phyloP scores from a whole-genome alignment of 2,113 vertebrate species.

The Calonectris borealis region DNA sequence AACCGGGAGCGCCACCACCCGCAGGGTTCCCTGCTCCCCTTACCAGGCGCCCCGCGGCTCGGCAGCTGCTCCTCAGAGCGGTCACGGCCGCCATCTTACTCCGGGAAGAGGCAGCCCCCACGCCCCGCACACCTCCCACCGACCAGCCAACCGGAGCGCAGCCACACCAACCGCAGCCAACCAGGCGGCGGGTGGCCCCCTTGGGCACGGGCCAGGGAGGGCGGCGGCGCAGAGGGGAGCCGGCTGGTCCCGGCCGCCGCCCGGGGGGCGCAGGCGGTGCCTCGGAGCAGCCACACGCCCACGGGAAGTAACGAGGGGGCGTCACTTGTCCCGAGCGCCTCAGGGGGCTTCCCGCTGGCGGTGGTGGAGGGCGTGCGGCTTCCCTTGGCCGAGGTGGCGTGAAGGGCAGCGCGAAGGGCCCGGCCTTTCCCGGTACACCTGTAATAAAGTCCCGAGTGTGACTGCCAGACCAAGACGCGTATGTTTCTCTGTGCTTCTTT shows the following conservation, averaged over 20 bases:
- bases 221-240: neutral
- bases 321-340: neutral
- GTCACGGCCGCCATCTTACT: slow-evolving; percentile 84
- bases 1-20: neutral
- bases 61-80: slow-evolving; percentile 72
- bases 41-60: slow-evolving; percentile 79
- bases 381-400: neutral
- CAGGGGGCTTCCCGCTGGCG: neutral
- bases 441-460: neutral
- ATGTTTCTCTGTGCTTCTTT: neutral
- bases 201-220: neutral
- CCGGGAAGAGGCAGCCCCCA: neutral
- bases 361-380: neutral
- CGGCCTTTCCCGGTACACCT: accelerated
- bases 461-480: neutral
- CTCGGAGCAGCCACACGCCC: neutral
- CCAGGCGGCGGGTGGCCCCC: neutral
- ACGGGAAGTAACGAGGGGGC: neutral
- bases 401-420: neutral
- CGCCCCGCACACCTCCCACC: neutral
- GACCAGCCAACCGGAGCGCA: neutral
- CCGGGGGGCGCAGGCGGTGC: neutral
- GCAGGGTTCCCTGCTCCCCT: slow-evolving; percentile 27
- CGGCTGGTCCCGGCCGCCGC: neutral
- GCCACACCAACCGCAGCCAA: neutral